Evolutionary conservation across 1,140 invertebrate genomes (phyloP), one percentile per base, ranked within the genome.

Genomic region (Euwallacea similis): DNA sequence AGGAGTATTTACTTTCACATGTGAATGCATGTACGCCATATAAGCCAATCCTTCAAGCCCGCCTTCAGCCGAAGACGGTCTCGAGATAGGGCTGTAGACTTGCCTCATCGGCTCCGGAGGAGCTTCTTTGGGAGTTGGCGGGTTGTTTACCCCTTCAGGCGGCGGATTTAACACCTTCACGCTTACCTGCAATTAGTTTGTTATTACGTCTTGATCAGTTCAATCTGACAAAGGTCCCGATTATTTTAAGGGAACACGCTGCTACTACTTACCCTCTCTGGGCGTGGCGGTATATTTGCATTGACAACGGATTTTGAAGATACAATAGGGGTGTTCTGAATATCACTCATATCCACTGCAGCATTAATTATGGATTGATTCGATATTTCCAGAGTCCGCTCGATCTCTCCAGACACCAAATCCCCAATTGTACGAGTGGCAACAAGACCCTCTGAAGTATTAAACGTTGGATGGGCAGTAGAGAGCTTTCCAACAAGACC

Each of bases 401-500:
- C 93, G 67, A 95, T 94, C 83, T 95, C 93, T n/a, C 91, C 90
- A 77, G 90, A 94, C 47, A 95, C 91, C 54, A 95, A 84, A 83
- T 94, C 92, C 7, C 92, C 92, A 76, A 94, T 93, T 9, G 91
- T 93, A 75, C 91, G 86, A 15, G 88, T 87, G 1, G 86, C 86
- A 2, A 87, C 81, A 11, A 85, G 73, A 46, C 84, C 82, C 68
- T 82, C 80, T 21, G 83, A 78, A 54, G 77, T 33, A 64, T 75
- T 58, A 75, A 76, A 65, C 73, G 77, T 68, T 50, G 76, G 42
- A 72, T 84, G 83, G 56, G 87, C 87, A 75, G 87, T 85, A 10
- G 84, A 81, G 0, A 89, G 81, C 77, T 88, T 88, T 81, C 94
- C 93, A 81, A 87, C 81, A 10, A 85, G 73, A 44, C 84, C 82